These are phyloP conservation scores for Apis mellifera DNA, from an alignment of 1,140 invertebrate species.

Conservation along the genomic window DNA sequence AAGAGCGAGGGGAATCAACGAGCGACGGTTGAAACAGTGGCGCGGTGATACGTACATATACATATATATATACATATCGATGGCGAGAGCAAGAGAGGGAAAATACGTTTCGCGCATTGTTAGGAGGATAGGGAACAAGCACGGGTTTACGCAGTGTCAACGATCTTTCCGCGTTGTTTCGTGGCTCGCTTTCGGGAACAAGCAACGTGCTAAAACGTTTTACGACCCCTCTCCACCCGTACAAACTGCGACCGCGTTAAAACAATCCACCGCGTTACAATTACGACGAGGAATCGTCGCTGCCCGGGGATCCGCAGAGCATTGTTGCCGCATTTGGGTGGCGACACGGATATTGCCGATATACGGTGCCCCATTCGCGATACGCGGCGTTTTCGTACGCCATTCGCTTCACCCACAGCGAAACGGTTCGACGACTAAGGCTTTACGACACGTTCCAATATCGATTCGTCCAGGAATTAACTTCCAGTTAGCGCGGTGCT, in stretches of 20 bases:
- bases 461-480: too few relatives aligned
- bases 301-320: slow-evolving; percentile 3
- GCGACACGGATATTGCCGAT: slow-evolving; percentile 19
- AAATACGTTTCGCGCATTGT: slow-evolving; percentile 3
- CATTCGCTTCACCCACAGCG: too few relatives aligned
- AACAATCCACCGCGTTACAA: slow-evolving; percentile 51
- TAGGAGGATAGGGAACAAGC: slow-evolving; percentile 16
- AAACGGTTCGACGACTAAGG: too few relatives aligned
- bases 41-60: too few relatives aligned
- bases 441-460: too few relatives aligned
- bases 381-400: background rate
- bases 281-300: slow-evolving; percentile 43
- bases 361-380: slow-evolving; percentile 1
- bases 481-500: too few relatives aligned
- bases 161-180: slow-evolving; percentile 48
- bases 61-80: too few relatives aligned
- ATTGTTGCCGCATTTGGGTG: background rate
- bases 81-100: background rate
- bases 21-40: background rate
- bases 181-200: slow-evolving; percentile 33
- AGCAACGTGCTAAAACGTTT: slow-evolving; percentile 56
- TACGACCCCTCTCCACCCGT: slow-evolving; percentile 31
- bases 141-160: slow-evolving; percentile 48
- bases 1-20: too few relatives aligned
- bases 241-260: slow-evolving; percentile 46